phyloP scores from a whole-genome alignment of 2,113 vertebrate genomes.

The Calidris pugnax region DNA sequence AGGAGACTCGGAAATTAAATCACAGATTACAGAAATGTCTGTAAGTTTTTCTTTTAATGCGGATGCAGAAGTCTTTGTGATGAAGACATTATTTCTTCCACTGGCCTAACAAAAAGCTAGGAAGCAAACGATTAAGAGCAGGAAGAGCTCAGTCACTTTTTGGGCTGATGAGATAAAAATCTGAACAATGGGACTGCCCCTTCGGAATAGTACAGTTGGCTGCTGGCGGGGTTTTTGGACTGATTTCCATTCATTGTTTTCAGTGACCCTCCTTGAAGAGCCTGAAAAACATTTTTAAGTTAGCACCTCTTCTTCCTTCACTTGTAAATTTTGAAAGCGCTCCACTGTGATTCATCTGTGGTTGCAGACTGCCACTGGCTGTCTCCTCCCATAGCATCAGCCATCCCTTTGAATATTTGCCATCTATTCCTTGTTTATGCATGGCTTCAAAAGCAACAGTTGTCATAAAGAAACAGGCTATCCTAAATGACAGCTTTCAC shows the following conservation, averaged over 20 bases:
- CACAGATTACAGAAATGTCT: background rate
- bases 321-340: constrained; percentile 37
- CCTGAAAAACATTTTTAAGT: constrained; percentile 11
- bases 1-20: background rate
- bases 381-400: constrained; percentile 3
- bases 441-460: constrained; percentile 35
- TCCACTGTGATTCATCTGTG: constrained; percentile 8
- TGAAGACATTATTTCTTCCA: constrained; percentile 30
- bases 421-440: background rate
- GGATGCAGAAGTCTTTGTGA: background rate
- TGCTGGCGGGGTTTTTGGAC: constrained; percentile 4
- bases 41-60: background rate
- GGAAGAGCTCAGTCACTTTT: constrained; percentile 46
- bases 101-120: constrained; percentile 21
- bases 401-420: constrained; percentile 18
- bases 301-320: background rate
- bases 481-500: constrained; percentile 21
- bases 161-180: constrained; percentile 37
- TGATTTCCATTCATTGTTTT: constrained; percentile 62
- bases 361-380: constrained; percentile 27
- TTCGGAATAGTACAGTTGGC: background rate
- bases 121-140: constrained; percentile 26
- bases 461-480: constrained; percentile 30
- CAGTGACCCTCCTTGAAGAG: constrained; percentile 7
- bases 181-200: constrained; percentile 29